Conservation (phyloP, 2,797 vertebrate genomes). For the Spinus olivaceus region DNA sequence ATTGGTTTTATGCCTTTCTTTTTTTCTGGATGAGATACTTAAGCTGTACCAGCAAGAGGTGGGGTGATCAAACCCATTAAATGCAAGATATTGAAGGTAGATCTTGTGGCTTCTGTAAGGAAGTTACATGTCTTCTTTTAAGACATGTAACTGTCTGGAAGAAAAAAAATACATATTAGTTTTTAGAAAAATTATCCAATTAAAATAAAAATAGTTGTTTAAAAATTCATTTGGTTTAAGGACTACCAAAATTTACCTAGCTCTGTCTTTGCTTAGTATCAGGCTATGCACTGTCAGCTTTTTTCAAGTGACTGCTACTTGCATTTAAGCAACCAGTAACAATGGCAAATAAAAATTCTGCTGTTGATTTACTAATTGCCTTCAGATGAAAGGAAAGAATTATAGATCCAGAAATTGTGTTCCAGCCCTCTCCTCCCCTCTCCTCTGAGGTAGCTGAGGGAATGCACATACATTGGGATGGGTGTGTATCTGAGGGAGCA, state of each 20-base stretch:
- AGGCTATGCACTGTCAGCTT: not conserved
- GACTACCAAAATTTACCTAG: not conserved
- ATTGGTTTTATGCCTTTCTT: not conserved
- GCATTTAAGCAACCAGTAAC: not conserved
- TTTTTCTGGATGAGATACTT: not conserved
- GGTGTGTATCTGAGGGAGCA: not conserved
- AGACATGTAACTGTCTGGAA: not conserved
- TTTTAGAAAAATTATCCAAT: not conserved
- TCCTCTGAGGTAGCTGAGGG: not conserved
- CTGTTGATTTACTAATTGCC: constrained; percentile 14
- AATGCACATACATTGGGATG: not conserved
- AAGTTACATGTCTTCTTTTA: not conserved
- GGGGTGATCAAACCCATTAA: not conserved
- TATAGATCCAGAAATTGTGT: not conserved
- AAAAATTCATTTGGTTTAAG: not conserved
- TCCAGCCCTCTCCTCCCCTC: not conserved
- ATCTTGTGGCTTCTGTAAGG: not conserved
- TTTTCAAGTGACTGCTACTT: not conserved
- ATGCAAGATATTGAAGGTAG: not conserved
- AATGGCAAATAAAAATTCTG: not conserved
- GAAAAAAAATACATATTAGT: not conserved
- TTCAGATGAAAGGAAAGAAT: constrained; percentile 16
- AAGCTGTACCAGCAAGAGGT: not conserved
- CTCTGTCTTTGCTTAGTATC: not conserved
- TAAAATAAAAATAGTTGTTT: not conserved